Base-by-base conservation (phyloP, 2,113 vertebrate genomes). In the Prochilodus magdalenae region DNA sequence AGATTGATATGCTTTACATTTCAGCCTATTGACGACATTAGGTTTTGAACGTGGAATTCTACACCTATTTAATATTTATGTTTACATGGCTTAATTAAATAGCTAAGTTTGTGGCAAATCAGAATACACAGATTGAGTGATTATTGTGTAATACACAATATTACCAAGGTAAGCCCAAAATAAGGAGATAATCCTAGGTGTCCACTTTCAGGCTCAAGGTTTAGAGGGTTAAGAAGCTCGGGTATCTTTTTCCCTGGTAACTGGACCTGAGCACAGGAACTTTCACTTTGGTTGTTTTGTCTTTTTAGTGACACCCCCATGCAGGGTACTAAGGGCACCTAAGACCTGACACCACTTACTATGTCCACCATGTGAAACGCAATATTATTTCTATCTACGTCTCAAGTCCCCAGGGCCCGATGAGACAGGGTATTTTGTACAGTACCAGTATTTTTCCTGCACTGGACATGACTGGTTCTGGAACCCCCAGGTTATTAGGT, bases 201-300 rank as follows among this genome's bases (percentile, higher is more conserved):
- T n/a, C n/a, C 22, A 22, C 57, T 60, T 60, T 60, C 2, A 13
- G 10, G n/a, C n/a, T 60, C 22, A 26, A 11, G n/a, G 0, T 26
- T 60, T 24, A 60, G 24, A 60, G 47, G 71, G 59, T 66, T 74
- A 81, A 81, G 47, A 18, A 40, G 71, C 70, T 74, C 78, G 24
- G 70, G 69, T 63, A 62, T 73, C 78, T 55, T 66, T n/a, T 55
- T 57, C 49, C 53, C 51, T 70, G 73, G 63, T 66, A 16, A 36
- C 44, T 27, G n/a, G 44, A 73, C 30, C 60, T 62, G 29, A 22
- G 36, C 18, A 65, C 69, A 65, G 33, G 44, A n/a, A n/a, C 20
- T 81, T 81, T 65, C 22, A 12, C 30, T 74, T 51, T 44, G 33
- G 22, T 51, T 66, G 27, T 81, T 81, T 81, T 66, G 60, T 66